Evolutionary conservation across 2,888 invertebrate genomes (phyloP).

Genomic region (Perithous albicinctus): DNA sequence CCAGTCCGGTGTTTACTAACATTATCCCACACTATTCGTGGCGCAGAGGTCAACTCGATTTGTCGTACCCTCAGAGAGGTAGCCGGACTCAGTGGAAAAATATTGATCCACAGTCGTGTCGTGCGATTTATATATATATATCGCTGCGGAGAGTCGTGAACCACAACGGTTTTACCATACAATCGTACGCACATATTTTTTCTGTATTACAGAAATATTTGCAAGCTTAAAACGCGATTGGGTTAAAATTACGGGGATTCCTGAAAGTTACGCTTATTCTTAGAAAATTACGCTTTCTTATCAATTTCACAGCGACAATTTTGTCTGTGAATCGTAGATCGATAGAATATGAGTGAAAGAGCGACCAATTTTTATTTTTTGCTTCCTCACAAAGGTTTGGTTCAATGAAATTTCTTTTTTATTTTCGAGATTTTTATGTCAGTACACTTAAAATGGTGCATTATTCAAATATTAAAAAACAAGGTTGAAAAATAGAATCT

Average conservation of each 20-base stretch:
- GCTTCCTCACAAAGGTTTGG: too few relatives aligned
- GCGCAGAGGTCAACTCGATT: slow-evolving; percentile 29
- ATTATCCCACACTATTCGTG: neutral
- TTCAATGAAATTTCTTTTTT: too few relatives aligned
- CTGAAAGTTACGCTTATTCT: slow-evolving; percentile 16
- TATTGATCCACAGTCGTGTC: slow-evolving; percentile 41
- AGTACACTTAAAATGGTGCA: too few relatives aligned
- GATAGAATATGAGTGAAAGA: slow-evolving; percentile 10
- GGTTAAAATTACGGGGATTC: neutral
- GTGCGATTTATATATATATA: slow-evolving; percentile 28
- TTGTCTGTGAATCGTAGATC: slow-evolving; percentile 1
- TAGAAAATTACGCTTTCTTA: neutral
- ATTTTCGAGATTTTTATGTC: too few relatives aligned
- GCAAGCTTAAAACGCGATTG: neutral
- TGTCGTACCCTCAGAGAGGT: neutral
- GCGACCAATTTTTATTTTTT: slow-evolving; percentile 10
- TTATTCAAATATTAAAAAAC: too few relatives aligned
- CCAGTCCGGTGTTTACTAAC: slow-evolving; percentile 35
- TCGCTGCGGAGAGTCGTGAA: slow-evolving; percentile 49
- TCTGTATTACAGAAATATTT: neutral
- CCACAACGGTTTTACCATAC: slow-evolving; percentile 1
- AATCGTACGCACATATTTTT: neutral
- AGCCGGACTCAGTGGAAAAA: slow-evolving; percentile 47
- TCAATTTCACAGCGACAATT: neutral
- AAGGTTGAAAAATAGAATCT: too few relatives aligned